These are phyloP conservation scores for Lepidochrysops patricia DNA, from an alignment of 2,888 invertebrate genomes.

Conservation along the genomic window DNA sequence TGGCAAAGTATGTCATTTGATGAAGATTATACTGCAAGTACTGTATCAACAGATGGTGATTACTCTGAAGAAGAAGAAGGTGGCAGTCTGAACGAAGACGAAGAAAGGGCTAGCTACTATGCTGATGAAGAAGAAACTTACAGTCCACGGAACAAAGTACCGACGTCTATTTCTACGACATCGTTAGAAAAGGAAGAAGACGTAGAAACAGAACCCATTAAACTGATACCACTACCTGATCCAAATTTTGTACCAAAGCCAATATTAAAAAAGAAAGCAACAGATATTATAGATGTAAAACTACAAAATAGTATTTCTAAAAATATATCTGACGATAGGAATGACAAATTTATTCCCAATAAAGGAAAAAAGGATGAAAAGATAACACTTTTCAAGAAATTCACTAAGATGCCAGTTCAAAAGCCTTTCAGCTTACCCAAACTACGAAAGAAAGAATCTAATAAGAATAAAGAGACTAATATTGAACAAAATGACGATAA, in stretches of 20 bases:
- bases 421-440: constrained; percentile 53
- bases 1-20: constrained; percentile 71
- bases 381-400: constrained; percentile 54
- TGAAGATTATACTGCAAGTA: constrained; percentile 78
- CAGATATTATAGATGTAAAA: constrained; percentile 33
- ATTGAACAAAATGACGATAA: constrained; percentile 23
- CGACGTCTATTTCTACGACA: constrained; percentile 38
- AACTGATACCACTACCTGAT: constrained; percentile 77
- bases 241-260: constrained; percentile 86
- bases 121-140: constrained; percentile 79
- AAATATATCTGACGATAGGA: constrained; percentile 27
- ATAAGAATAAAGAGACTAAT: constrained; percentile 27
- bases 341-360: constrained; percentile 33
- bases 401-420: constrained; percentile 56
- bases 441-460: constrained; percentile 47
- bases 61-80: constrained; percentile 41
- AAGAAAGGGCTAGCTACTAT: constrained; percentile 41
- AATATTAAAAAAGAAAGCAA: constrained; percentile 79
- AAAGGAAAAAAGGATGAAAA: constrained; percentile 53
- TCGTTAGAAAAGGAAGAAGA: constrained; percentile 59
- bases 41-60: constrained; percentile 70
- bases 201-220: constrained; percentile 74
- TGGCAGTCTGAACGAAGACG: constrained; percentile 52
- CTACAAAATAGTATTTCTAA: constrained; percentile 27
- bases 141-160: constrained; percentile 76